Conservation (phyloP, 2,888 invertebrate species). For the Salticus scenicus region DNA sequence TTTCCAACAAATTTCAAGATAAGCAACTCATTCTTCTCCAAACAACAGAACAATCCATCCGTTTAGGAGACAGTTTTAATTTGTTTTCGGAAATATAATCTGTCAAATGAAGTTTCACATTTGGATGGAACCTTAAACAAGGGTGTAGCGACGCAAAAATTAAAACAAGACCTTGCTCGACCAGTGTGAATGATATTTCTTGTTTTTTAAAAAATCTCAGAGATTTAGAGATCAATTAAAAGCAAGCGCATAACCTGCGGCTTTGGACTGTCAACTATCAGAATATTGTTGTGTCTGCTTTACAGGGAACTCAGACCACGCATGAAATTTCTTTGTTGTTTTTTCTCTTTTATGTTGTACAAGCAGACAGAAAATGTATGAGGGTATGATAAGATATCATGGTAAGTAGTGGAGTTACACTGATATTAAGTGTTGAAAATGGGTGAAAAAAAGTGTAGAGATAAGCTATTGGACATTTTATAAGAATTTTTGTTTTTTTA, state of each 20-base stretch:
- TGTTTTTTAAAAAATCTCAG: not conserved
- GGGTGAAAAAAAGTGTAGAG: not conserved
- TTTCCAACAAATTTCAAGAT: too few species aligned
- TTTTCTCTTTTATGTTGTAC: not conserved
- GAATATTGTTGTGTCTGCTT: constrained; percentile 2
- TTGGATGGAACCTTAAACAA: not conserved
- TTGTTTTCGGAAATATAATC: not conserved
- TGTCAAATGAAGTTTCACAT: not conserved
- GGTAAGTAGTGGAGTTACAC: not conserved
- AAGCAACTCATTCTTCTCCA: too few species aligned
- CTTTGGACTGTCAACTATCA: not conserved
- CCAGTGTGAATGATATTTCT: constrained; percentile 6
- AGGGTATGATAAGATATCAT: not conserved
- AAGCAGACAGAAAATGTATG: not conserved
- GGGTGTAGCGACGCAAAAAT: not conserved
- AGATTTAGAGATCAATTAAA: constrained; percentile 17
- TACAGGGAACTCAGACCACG: not conserved
- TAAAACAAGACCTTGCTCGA: constrained; percentile 6
- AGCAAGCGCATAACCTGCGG: not conserved
- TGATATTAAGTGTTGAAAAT: not conserved
- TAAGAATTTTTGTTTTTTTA: not conserved
- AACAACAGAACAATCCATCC: too few species aligned
- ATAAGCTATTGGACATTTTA: not conserved
- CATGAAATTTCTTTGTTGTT: not conserved
- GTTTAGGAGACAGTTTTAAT: not conserved